Conservation (phyloP, 2,113 vertebrate genomes). For the Aviceda subcristata region DNA sequence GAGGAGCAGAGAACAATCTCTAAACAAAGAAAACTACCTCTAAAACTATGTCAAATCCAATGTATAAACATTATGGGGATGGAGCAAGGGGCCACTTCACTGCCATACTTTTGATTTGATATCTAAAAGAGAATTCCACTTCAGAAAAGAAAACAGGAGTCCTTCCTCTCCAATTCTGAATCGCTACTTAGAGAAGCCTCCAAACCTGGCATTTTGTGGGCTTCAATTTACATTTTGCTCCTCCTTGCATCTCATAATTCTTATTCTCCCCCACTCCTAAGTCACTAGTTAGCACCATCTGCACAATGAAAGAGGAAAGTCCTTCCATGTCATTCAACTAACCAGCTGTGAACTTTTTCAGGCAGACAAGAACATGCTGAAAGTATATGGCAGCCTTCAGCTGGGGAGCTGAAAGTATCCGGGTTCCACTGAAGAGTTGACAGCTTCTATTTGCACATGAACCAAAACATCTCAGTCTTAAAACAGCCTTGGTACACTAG, state of each 20-base stretch:
- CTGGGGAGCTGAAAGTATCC: not conserved
- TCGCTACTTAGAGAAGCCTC: not conserved
- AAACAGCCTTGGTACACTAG: not conserved
- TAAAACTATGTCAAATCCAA: not conserved
- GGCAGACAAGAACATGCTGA: not conserved
- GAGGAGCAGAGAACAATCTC: not conserved
- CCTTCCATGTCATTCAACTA: not conserved
- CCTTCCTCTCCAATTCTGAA: not conserved
- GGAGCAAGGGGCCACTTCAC: not conserved
- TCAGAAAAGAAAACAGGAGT: not conserved
- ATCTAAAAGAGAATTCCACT: not conserved
- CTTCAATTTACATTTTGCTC: not conserved
- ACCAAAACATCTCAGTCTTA: not conserved
- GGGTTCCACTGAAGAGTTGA: not conserved
- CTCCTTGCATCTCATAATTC: not conserved
- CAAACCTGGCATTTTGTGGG: accelerated
- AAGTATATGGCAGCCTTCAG: not conserved
- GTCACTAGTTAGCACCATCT: not conserved
- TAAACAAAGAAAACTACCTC: not conserved
- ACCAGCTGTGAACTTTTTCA: not conserved
- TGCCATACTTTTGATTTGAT: not conserved
- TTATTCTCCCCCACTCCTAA: not conserved
- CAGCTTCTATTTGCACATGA: not conserved
- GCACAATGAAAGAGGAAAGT: not conserved
- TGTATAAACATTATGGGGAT: not conserved